These are phyloP conservation scores for Cephus pygmeus DNA, from an alignment of 2,888 invertebrate species.

Conservation along the genomic window DNA sequence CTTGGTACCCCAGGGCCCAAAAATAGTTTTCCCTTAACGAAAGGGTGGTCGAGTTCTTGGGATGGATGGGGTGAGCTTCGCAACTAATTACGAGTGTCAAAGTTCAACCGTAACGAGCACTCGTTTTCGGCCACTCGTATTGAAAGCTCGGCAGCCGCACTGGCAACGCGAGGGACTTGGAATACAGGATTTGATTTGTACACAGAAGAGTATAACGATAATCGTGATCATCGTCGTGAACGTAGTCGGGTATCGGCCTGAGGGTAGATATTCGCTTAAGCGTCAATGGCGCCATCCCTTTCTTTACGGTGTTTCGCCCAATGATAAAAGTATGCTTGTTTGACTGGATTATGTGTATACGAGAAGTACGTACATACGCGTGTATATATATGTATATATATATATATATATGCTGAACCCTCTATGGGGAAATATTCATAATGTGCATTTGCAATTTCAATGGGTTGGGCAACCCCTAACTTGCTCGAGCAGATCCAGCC, in stretches of 20 bases:
- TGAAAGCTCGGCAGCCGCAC: neutral
- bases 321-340: neutral
- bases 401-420: conserved; percentile 42
- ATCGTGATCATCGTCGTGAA: neutral
- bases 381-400: conserved; percentile 24
- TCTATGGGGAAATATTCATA: conserved; percentile 66
- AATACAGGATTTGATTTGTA: neutral
- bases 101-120: neutral
- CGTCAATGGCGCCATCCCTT: conserved; percentile 16
- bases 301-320: neutral
- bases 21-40: neutral
- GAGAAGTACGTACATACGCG: conserved; percentile 1
- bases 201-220: neutral
- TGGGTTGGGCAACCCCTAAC: conserved; percentile 56
- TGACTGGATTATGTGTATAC: neutral
- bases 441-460: conserved; percentile 67
- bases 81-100: neutral
- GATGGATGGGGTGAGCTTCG: neutral
- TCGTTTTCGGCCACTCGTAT: neutral
- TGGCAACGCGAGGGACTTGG: neutral
- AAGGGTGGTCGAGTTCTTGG: neutral
- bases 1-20: neutral
- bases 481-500: conserved; percentile 44
- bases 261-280: conserved; percentile 49
- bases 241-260: neutral